These are phyloP conservation scores for Salpingus planirostris DNA, from an alignment of 2,888 invertebrate genomes.

Conservation along the genomic window DNA sequence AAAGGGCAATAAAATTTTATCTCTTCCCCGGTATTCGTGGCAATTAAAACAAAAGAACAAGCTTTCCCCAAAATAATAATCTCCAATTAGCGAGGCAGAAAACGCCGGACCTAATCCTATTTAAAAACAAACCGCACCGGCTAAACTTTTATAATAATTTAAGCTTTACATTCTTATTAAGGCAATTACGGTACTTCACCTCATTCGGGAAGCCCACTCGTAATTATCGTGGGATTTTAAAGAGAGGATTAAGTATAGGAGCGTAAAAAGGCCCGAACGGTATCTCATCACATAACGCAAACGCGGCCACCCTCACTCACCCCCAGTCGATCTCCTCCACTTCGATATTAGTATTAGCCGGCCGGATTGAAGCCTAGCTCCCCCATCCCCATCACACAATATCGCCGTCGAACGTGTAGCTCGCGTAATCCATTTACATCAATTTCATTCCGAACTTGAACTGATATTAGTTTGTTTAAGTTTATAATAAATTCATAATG, in stretches of 20 bases:
- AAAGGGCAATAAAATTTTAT: slow-evolving; percentile 26
- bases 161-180: slow-evolving; percentile 34
- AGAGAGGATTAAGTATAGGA: background rate
- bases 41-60: slow-evolving; percentile 33
- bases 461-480: slow-evolving; percentile 24
- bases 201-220: slow-evolving; percentile 20
- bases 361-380: too few relatives aligned
- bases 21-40: slow-evolving; percentile 18
- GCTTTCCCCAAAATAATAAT: slow-evolving; percentile 33
- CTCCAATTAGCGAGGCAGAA: slow-evolving; percentile 32
- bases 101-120: slow-evolving; percentile 32
- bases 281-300: too few relatives aligned
- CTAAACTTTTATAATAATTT: slow-evolving; percentile 34
- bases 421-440: slow-evolving; percentile 27
- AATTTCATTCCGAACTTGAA: slow-evolving; percentile 22
- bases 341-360: too few relatives aligned
- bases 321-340: too few relatives aligned
- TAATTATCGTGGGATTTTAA: slow-evolving; percentile 23
- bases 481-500: slow-evolving; percentile 22
- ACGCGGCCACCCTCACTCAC: too few relatives aligned
- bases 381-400: too few relatives aligned
- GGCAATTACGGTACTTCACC: slow-evolving; percentile 32
- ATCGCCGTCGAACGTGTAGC: too few relatives aligned
- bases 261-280: too few relatives aligned
- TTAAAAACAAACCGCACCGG: slow-evolving; percentile 32